Percentiles rank a stretch among this genome's conserved stretches.
These are phyloP conservation scores for Bubo blakistoni DNA, from an alignment of 2,113 vertebrate species.

Conservation along the genomic window DNA sequence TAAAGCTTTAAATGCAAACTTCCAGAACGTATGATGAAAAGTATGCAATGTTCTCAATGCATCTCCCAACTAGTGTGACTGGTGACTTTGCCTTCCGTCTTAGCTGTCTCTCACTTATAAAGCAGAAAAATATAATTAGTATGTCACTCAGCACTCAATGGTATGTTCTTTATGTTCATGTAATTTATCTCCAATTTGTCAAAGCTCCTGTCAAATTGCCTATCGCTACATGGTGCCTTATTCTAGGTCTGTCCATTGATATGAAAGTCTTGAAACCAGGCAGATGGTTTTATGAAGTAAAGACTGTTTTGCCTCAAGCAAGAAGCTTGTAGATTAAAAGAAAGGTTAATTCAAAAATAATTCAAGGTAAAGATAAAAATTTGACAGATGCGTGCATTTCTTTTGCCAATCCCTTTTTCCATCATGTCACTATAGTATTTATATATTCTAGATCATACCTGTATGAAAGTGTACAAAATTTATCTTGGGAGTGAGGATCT, in stretches of 20 bases:
- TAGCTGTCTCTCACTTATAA: constrained; percentile 7
- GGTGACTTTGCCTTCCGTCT: background rate
- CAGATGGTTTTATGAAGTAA: constrained; percentile 64
- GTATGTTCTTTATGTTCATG: constrained; percentile 27
- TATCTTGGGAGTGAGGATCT: background rate
- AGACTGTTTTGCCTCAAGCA: constrained; percentile 59
- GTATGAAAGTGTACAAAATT: constrained; percentile 4
- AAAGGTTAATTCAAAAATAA: constrained; percentile 69
- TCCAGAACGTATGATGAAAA: background rate
- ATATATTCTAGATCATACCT: constrained; percentile 10
- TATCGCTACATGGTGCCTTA: background rate
- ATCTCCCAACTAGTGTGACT: background rate
- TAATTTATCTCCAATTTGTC: constrained; percentile 48
- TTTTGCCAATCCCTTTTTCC: background rate
- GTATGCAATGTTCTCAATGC: background rate
- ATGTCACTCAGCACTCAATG: constrained; percentile 24
- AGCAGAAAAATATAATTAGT: constrained; percentile 37
- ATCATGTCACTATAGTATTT: background rate
- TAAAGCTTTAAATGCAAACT: background rate
- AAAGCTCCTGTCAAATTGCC: constrained; percentile 32
- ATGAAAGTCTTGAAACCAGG: constrained; percentile 47
- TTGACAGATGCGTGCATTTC: constrained; percentile 21
- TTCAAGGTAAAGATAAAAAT: constrained; percentile 64
- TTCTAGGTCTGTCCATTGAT: constrained; percentile 39
- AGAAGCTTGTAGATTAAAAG: constrained; percentile 56